Base-by-base conservation (phyloP, 2,797 vertebrate genomes). In the Crocidura indochinensis region DNA sequence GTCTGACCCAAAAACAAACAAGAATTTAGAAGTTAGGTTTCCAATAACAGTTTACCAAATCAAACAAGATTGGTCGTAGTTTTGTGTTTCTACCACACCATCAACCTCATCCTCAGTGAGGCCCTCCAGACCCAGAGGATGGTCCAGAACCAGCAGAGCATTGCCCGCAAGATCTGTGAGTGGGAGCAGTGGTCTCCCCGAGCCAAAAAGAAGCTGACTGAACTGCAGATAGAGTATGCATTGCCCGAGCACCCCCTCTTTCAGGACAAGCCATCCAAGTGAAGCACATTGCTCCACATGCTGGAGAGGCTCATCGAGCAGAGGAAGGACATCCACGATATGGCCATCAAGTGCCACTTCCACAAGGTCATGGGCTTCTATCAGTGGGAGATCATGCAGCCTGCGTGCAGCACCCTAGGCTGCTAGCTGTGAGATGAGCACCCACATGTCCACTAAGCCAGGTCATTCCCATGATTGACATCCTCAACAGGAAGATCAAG, bases 381-480 rank as follows among this genome's bases (percentile, higher is more conserved):
- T 96, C 99, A 99, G 97, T 99, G 99, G 99, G 99, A 99, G 95
- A 99, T 99, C 87, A 99, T 99, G 98, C 98, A 98, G 98, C 99
- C 99, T 0, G 98, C 99, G 96, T 99, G 99, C 96, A 99, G 98
- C 0, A 99, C 99, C 81, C 98, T 99, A 99, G 87, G 99, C 99
- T 12, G 99, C 99, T 27, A 99, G 99, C 86, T 98, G 98, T 92
- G 99, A 99, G 98, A 99, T 99, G 99, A 99, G 98, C 94, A 98
- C 98, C 68, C 99, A 98, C 87, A 98, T 98, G 92, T 99, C 99
- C 96, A 99, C 99, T 99, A 89, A 99, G 99, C 96, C 99, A 99
- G 96, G 99, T 99, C 94, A 99, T 99, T 98, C 99, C 99, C 95
- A 99, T 99, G 97, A 98, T 99, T 95, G 99, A 99, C 96, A 99